These are phyloP conservation scores for Fundulus diaphanus DNA, from an alignment of 2,797 vertebrate species.

Conservation along the genomic window DNA sequence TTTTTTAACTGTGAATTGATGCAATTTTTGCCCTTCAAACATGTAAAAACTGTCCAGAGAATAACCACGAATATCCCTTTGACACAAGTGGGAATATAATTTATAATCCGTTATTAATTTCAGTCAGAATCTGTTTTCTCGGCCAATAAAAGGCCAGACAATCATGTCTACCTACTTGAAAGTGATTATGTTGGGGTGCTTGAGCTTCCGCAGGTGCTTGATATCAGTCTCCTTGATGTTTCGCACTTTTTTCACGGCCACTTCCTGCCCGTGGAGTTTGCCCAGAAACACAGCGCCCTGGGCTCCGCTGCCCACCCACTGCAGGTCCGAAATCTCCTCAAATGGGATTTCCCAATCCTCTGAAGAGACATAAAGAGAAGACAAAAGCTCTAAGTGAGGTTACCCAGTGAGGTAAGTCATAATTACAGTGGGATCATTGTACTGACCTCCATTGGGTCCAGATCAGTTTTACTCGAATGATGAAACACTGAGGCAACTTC, in stretches of 20 bases:
- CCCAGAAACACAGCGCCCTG: conserved; percentile 96
- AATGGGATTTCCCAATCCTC: conserved; percentile 95
- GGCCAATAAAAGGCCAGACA: not conserved
- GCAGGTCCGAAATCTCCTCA: conserved; percentile 97
- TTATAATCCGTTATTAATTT: not conserved
- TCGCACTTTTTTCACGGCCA: conserved; percentile 95
- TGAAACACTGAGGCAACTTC: conserved; percentile 5
- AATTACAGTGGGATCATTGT: not conserved
- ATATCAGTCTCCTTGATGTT: conserved; percentile 97
- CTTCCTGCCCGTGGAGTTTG: conserved; percentile 93
- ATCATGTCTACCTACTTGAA: conserved; percentile 87
- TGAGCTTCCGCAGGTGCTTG: conserved; percentile 94
- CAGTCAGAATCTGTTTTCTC: not conserved
- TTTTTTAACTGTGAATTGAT: no score
- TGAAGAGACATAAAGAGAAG: conserved; percentile 49
- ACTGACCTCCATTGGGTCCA: not conserved
- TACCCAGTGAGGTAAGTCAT: not conserved
- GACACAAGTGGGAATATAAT: not conserved
- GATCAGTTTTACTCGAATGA: conserved; percentile 2
- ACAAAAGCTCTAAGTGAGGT: conserved; percentile 17
- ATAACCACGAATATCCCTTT: not conserved
- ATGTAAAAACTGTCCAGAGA: not conserved
- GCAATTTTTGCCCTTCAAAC: no score
- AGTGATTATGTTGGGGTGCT: conserved; percentile 96
- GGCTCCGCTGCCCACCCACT: conserved; percentile 97